Conservation (phyloP, 2,888 invertebrate species). For the Lysandra coridon region DNA sequence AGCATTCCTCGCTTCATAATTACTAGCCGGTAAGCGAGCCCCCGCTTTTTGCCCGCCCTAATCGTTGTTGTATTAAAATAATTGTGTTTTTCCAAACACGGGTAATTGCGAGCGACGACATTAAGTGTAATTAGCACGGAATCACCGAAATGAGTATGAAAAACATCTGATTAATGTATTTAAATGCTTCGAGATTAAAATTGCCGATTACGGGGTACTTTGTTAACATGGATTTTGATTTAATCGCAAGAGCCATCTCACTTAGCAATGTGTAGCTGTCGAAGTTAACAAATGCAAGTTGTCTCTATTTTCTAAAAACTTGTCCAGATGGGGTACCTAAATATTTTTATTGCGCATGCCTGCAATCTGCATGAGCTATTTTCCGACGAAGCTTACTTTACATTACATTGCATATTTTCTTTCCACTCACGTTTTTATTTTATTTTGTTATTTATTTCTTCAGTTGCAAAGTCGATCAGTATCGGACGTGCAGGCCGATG, state of each 20-base stretch:
- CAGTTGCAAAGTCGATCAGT: neutral
- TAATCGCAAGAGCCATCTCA: too few relatives aligned
- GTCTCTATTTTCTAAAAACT: too few relatives aligned
- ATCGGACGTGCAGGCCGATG: neutral
- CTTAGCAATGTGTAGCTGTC: neutral
- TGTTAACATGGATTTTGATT: neutral
- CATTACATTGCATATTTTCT: neutral
- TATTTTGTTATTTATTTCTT: neutral
- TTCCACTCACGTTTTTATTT: neutral
- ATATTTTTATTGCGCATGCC: neutral
- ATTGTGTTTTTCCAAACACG: constrained; percentile 29
- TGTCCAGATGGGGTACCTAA: too few relatives aligned
- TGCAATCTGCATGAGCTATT: too few relatives aligned
- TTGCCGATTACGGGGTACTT: neutral
- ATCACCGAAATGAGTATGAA: constrained; percentile 9
- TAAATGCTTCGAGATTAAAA: neutral
- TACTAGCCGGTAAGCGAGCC: constrained; percentile 38
- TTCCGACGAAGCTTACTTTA: neutral
- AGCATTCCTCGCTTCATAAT: constrained; percentile 48
- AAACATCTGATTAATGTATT: neutral
- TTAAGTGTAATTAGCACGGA: constrained; percentile 19
- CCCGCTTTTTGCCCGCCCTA: constrained; percentile 38
- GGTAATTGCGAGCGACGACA: constrained; percentile 19
- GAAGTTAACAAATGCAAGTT: too few relatives aligned
- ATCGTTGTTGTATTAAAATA: constrained; percentile 40